These are phyloP conservation scores for Microcebus tavaratra DNA, from an alignment of 2,113 vertebrate genomes.

Conservation along the genomic window DNA sequence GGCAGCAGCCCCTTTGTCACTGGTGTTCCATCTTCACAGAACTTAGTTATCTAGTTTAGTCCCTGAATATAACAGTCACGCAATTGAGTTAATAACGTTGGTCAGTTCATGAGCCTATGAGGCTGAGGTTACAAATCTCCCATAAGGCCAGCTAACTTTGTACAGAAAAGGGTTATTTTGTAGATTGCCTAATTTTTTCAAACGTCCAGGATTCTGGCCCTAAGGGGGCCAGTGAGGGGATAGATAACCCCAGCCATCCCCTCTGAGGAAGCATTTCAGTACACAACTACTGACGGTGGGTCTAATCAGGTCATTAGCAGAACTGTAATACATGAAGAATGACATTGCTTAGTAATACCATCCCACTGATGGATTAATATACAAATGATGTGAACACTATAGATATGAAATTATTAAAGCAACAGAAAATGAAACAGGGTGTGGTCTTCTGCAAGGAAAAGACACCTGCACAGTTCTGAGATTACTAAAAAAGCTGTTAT, in stretches of 20 bases:
- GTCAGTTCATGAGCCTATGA: background rate
- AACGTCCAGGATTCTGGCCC: background rate
- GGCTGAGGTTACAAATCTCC: background rate
- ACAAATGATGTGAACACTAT: background rate
- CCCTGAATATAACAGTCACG: background rate
- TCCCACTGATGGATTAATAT: background rate
- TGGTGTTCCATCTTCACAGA: background rate
- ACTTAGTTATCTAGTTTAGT: background rate
- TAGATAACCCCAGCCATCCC: background rate
- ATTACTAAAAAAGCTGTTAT: background rate
- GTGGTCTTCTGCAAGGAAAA: slow-evolving; percentile 34
- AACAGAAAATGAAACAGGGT: slow-evolving; percentile 67
- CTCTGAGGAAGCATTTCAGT: background rate
- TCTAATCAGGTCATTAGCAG: background rate
- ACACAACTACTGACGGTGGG: too few relatives aligned
- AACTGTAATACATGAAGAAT: background rate
- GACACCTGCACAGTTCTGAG: slow-evolving; percentile 46
- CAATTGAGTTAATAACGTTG: background rate
- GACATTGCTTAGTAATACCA: background rate
- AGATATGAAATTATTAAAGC: slow-evolving; percentile 34
- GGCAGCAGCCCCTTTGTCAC: background rate
- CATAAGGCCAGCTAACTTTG: background rate
- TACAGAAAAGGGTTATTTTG: background rate
- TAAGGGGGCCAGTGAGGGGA: background rate
- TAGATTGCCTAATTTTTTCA: background rate